Evolutionary conservation across 1,140 invertebrate species (phyloP), one percentile per base, ranked within the genome.

Genomic region (Apis florea): DNA sequence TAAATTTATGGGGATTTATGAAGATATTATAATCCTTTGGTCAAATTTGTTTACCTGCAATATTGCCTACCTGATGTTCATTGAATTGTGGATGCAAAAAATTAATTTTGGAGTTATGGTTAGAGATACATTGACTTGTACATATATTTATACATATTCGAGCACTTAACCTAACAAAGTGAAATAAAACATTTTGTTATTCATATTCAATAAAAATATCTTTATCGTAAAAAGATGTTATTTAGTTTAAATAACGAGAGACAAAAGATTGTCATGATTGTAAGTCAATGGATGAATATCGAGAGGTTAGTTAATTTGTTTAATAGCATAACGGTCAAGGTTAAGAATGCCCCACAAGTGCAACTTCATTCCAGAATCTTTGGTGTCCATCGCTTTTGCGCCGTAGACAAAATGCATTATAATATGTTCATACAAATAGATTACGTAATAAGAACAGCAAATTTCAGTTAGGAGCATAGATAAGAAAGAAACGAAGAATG

Each of bases 241-340:
- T 31, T 40, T 40, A 12, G 11, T 31, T n/a, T 4, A 12, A 66
- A 47, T 3, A 47, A n/a, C 31, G 8, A 24, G n/a, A 58, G 12
- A 47, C 6, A 6, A n/a, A 67, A 67, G 5, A 24, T 47, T 40
- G 31, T 47, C 12, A 0, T 15, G 3, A 24, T 64, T 17, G 17
- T 15, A 40, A 47, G 15, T 67, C 26, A 9, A 24, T 56, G 17
- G 13, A n/a, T 3, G 12, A 6, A 24, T 47, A 63, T 76, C 75
- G 54, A 74, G 61, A 82, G 72, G 69, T 76, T 58, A 53, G 69
- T 63, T 88, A 87, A 90, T 90, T 90, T 89, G 73, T 86, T 83
- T 85, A 88, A 81, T 71, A 74, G 76, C 69, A 72, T 85, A 83
- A 90, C 67, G 84, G 88, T 76, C 90, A 91, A 90, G 90, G 90